Evolutionary conservation across 2,888 invertebrate species (phyloP), one percentile per base, ranked within the genome.

Genomic region (Rutpela maculata): DNA sequence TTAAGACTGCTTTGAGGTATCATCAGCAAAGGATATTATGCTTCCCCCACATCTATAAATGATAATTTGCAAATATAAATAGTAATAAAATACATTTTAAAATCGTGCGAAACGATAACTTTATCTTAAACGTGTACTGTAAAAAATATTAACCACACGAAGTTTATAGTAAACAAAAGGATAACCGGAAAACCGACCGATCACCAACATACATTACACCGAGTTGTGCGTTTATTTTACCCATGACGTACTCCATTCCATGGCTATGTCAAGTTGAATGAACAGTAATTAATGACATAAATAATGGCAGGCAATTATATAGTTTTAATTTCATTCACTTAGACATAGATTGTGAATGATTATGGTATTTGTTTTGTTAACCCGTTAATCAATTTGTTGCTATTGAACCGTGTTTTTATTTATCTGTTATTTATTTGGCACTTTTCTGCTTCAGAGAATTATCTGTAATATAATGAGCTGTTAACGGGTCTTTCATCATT

Each of bases 241-340:
- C 74, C 76, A 75, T 74, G 72, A 76, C 57, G 63, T 63, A 71
- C 67, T 55, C 50, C 56, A 56, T n/a, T 11, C 15, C 43, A 50
- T 72, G 60, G 70, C 70, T 71, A 74, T 67, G 74, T 38, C 67
- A 68, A 76, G 78, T 78, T 78, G 76, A 78, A 78, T 74, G 76
- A 76, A 76, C 76, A 76, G 43, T 43, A 59, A 75, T 69, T 50
- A 57, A 72, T 17, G 26, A 31, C 50, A 69, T 74, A 69, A 77
- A 77, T 74, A 65, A 70, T 74, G 59, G 19, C 65, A 60, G 63
- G 57, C 65, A 38, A 68, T 63, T 69, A 69, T 67, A 60, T 59
- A 17, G 19, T 57, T 69, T 59, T 18, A 43, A 19, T 59, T 70
- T 43, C 70, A 70, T 70, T 70, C 60, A 70, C 11, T 50, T 59